These are phyloP conservation scores for Bradypodion ventrale DNA, from an alignment of 2,797 vertebrate genomes.

Conservation along the genomic window DNA sequence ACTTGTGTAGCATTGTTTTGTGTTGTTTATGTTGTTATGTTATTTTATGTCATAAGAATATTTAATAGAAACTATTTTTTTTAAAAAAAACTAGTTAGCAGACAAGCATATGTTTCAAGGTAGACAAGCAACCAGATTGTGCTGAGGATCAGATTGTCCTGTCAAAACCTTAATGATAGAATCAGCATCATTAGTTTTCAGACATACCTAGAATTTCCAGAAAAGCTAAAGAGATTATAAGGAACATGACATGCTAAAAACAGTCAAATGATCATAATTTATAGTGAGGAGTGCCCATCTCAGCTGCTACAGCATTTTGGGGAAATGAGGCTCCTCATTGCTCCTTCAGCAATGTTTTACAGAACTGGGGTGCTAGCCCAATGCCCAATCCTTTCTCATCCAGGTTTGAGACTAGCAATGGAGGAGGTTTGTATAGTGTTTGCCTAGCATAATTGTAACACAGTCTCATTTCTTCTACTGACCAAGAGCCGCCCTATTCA, in stretches of 20 bases:
- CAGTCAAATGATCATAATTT: neutral
- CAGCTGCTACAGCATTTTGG: no score
- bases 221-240: neutral
- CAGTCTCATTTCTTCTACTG: neutral
- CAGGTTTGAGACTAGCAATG: no score
- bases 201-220: neutral
- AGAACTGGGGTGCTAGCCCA: no score
- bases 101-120: constrained; percentile 7
- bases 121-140: neutral
- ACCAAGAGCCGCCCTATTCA: neutral
- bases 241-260: neutral
- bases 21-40: no score
- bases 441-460: neutral
- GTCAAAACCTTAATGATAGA: constrained; percentile 20
- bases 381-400: no score
- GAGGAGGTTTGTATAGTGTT: no score
- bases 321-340: no score
- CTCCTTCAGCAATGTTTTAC: no score
- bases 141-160: neutral
- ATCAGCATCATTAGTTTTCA: constrained; percentile 19
- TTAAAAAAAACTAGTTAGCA: neutral
- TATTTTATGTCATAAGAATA: no score
- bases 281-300: neutral
- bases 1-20: no score
- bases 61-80: no score